These are phyloP conservation scores for Alfaro cultratus DNA, from an alignment of 2,797 vertebrate genomes.

Conservation along the genomic window DNA sequence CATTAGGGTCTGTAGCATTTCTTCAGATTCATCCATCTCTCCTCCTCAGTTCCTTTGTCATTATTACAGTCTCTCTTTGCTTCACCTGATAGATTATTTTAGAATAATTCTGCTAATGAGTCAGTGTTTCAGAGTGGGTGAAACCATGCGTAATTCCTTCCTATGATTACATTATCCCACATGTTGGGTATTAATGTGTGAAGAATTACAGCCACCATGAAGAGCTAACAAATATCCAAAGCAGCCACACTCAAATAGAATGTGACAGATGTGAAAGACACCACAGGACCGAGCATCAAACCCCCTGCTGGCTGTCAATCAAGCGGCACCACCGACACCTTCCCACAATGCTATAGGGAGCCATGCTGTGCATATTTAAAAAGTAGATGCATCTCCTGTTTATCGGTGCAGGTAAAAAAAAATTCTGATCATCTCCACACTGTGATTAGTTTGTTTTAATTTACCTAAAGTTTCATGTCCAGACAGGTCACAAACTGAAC, in stretches of 20 bases:
- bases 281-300: slow-evolving; percentile 64
- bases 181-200: slow-evolving; percentile 55
- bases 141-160: slow-evolving; percentile 43
- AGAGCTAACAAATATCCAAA: slow-evolving; percentile 60
- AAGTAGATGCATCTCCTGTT: slow-evolving; percentile 46
- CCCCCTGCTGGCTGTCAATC: slow-evolving; percentile 76
- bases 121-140: slow-evolving; percentile 41
- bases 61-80: slow-evolving; percentile 21
- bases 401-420: slow-evolving; percentile 46
- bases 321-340: slow-evolving; percentile 57
- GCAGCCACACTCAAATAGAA: slow-evolving; percentile 61
- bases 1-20: slow-evolving; percentile 35
- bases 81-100: slow-evolving; percentile 59
- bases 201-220: slow-evolving; percentile 57
- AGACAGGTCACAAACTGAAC: background rate
- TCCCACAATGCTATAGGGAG: slow-evolving; percentile 69
- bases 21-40: slow-evolving; percentile 54
- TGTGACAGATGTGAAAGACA: slow-evolving; percentile 75
- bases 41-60: slow-evolving; percentile 12
- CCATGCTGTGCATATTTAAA: slow-evolving; percentile 72
- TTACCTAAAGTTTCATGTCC: background rate
- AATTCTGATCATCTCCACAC: slow-evolving; percentile 55
- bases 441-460: slow-evolving; percentile 31
- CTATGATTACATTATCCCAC: slow-evolving; percentile 53
- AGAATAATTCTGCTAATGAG: slow-evolving; percentile 60